These are phyloP conservation scores for Diprion similis DNA, from an alignment of 1,140 invertebrate species.

Conservation along the genomic window DNA sequence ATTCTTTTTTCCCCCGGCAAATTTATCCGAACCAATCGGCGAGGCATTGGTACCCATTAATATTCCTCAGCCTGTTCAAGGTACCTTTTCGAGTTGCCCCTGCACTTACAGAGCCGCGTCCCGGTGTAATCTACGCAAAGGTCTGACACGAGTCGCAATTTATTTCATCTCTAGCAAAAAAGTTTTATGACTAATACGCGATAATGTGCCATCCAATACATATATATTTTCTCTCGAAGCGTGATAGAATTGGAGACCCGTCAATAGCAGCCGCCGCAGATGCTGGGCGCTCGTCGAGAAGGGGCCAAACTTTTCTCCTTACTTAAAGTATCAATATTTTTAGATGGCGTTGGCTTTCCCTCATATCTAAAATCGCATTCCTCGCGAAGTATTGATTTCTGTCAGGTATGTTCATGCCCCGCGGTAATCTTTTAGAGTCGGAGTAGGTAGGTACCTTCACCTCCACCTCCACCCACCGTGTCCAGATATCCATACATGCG, in stretches of 20 bases:
- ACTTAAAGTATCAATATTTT: slow-evolving; percentile 53
- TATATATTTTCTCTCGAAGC: slow-evolving; percentile 37
- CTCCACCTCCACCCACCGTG: too few species aligned
- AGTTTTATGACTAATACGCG: slow-evolving; percentile 49
- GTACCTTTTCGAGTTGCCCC: not conserved
- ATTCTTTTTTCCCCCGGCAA: not conserved
- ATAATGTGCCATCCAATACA: slow-evolving; percentile 47
- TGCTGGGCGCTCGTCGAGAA: slow-evolving; percentile 26
- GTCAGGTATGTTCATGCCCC: not conserved
- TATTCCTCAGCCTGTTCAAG: not conserved
- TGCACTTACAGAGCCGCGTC: not conserved
- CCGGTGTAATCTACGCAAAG: slow-evolving; percentile 18
- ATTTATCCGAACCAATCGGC: not conserved
- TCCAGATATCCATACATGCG: too few species aligned
- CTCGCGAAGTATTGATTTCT: slow-evolving; percentile 24
- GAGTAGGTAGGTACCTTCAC: too few species aligned
- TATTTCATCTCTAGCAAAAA: slow-evolving; percentile 34
- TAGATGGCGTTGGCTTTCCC: slow-evolving; percentile 35
- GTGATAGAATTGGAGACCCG: slow-evolving; percentile 47
- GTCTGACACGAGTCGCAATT: slow-evolving; percentile 35
- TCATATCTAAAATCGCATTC: slow-evolving; percentile 41
- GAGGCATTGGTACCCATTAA: not conserved
- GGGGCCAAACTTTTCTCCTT: slow-evolving; percentile 45
- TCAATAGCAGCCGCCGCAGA: slow-evolving; percentile 46
- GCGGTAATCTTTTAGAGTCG: too few species aligned